phyloP scores from a whole-genome alignment of 2,888 invertebrate genomes.

The Orchesellides sinensis region DNA sequence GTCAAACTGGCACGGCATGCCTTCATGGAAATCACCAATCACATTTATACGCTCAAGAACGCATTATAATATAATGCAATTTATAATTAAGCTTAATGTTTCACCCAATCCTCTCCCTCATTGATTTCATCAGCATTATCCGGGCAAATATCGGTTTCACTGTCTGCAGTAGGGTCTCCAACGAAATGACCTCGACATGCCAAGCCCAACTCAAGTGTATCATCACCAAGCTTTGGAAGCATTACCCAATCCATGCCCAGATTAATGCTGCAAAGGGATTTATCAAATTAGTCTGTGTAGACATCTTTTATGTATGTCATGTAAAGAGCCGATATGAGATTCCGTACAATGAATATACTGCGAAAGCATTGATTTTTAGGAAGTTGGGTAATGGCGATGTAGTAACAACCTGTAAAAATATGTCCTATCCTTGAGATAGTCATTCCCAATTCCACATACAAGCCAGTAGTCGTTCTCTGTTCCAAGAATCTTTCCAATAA shows the following conservation, averaged over 20 bases:
- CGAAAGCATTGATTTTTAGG: no score
- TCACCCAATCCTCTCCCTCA: slow-evolving; percentile 72
- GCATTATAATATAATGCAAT: no score
- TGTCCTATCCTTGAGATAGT: slow-evolving; percentile 84
- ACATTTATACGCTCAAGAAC: no score
- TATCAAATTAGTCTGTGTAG: no score
- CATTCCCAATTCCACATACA: slow-evolving; percentile 86
- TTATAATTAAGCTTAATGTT: no score
- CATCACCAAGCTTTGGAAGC: slow-evolving; percentile 63
- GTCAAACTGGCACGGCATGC: no score
- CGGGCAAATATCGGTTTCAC: slow-evolving; percentile 70
- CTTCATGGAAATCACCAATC: no score
- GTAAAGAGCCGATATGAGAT: no score
- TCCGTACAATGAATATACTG: no score
- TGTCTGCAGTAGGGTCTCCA: slow-evolving; percentile 72
- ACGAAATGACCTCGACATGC: slow-evolving; percentile 70
- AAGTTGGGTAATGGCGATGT: no score
- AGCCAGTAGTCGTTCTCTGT: slow-evolving; percentile 88
- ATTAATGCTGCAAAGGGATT: slow-evolving; percentile 66
- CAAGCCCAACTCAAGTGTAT: slow-evolving; percentile 64
- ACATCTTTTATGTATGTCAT: no score
- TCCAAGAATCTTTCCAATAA: slow-evolving; percentile 92
- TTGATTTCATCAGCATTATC: slow-evolving; percentile 69
- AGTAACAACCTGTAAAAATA: slow-evolving; percentile 91
- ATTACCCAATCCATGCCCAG: slow-evolving; percentile 71